Evolutionary conservation across 2,113 vertebrate species (phyloP).

Genomic region (Passer montanus): DNA sequence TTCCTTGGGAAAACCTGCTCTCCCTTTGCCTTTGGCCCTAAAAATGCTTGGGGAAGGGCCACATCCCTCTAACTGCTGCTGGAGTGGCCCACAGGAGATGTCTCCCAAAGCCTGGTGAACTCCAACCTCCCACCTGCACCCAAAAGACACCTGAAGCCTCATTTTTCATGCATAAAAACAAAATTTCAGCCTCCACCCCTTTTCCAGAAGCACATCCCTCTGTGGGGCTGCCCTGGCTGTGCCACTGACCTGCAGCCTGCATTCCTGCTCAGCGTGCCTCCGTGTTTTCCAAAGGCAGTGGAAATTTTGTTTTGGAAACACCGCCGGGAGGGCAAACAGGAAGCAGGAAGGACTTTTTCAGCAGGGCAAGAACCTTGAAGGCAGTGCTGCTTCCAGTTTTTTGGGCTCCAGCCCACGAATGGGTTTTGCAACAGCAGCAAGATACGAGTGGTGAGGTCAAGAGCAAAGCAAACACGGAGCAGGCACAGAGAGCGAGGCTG

Average conservation of each 20-base stretch:
- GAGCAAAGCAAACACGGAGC: conserved; percentile 39
- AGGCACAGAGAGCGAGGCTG: background rate
- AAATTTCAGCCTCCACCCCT: background rate
- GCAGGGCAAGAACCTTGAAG: background rate
- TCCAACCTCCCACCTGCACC: background rate
- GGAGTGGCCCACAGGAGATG: rapidly evolving
- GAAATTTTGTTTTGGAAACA: conserved; percentile 56
- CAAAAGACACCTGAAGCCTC: background rate
- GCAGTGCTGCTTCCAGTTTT: background rate
- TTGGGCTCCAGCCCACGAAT: background rate
- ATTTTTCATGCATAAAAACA: background rate
- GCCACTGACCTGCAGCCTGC: background rate
- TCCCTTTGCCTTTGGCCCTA: background rate
- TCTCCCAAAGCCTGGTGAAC: background rate
- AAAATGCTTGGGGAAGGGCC: rapidly evolving
- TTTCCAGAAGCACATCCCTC: background rate
- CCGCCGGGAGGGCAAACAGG: conserved; percentile 35
- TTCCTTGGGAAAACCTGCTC: background rate
- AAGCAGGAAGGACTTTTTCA: conserved; percentile 45
- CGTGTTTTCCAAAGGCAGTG: background rate
- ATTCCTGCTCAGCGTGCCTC: conserved; percentile 21
- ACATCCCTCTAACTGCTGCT: background rate
- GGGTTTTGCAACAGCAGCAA: conserved; percentile 33
- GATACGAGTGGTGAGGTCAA: conserved; percentile 26
- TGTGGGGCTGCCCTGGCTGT: background rate